A percentile compares a stretch with the other conserved stretches of the same genome.
phyloP scores from a whole-genome alignment of 2,113 vertebrate species.

The Oreochromis tanganicae region DNA sequence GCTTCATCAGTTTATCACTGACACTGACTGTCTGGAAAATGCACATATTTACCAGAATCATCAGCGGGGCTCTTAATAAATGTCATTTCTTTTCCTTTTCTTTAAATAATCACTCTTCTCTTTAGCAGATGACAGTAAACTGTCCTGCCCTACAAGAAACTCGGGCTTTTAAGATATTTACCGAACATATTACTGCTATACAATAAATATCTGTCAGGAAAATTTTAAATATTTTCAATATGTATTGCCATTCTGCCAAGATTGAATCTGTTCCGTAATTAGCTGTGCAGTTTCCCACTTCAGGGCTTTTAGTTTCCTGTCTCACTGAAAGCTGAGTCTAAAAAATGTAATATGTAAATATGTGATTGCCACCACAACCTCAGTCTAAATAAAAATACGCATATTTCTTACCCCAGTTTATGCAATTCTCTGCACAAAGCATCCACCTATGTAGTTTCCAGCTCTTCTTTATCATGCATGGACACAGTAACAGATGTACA shows the following conservation, averaged over 20 bases:
- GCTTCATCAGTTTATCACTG: conserved; percentile 46
- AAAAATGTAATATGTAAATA: not conserved
- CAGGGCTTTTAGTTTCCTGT: not conserved
- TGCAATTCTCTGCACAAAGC: not conserved
- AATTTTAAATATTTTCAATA: not conserved
- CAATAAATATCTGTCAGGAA: not conserved
- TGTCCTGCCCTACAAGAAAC: not conserved
- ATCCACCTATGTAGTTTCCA: not conserved
- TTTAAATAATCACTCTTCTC: not conserved
- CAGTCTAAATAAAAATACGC: not conserved
- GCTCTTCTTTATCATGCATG: not conserved
- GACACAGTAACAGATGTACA: not conserved
- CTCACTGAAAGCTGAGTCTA: not conserved
- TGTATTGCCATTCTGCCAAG: not conserved
- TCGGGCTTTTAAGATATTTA: not conserved
- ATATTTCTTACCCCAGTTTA: not conserved
- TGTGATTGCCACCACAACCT: not conserved
- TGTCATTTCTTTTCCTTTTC: conserved; percentile 6
- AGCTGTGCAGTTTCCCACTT: not conserved
- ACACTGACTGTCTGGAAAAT: conserved; percentile 15
- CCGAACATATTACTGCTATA: not conserved
- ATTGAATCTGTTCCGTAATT: not conserved
- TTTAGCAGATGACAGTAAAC: not conserved
- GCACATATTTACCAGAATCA: conserved; percentile 23
- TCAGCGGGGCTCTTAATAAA: not conserved